Evolutionary conservation across 2,113 vertebrate genomes (phyloP).

Genomic region (Dromiciops gliroides): DNA sequence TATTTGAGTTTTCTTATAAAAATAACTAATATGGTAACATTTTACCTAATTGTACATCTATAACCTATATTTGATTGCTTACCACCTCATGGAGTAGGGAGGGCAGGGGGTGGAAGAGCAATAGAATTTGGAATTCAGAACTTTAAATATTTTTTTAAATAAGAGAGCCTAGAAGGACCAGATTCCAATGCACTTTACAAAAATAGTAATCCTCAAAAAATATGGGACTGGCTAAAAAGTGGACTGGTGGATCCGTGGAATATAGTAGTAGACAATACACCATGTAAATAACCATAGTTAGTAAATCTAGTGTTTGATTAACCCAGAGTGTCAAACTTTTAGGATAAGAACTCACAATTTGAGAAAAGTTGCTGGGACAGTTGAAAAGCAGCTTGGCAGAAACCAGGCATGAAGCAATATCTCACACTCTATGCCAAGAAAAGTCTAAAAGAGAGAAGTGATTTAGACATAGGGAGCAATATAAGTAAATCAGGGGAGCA

Average conservation of each 20-base stretch:
- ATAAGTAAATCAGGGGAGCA: neutral
- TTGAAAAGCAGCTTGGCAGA: neutral
- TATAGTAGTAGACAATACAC: neutral
- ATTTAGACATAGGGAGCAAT: neutral
- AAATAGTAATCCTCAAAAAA: neutral
- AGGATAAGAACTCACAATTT: neutral
- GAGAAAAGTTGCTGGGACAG: neutral
- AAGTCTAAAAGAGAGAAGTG: neutral
- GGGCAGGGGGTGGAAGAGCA: no score
- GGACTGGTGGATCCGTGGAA: neutral
- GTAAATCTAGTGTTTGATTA: neutral
- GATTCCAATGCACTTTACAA: neutral
- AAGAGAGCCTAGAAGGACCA: neutral
- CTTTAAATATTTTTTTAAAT: no score
- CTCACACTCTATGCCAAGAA: neutral
- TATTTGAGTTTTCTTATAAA: no score
- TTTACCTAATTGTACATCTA: no score
- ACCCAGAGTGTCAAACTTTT: neutral
- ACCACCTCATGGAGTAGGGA: no score
- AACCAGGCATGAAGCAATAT: neutral
- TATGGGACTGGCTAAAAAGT: neutral
- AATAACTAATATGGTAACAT: no score
- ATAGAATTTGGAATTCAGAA: no score
- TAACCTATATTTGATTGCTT: no score
- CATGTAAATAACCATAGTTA: neutral